These are phyloP conservation scores for Eutrigla gurnardus DNA, from an alignment of 2,797 vertebrate species.

Conservation along the genomic window DNA sequence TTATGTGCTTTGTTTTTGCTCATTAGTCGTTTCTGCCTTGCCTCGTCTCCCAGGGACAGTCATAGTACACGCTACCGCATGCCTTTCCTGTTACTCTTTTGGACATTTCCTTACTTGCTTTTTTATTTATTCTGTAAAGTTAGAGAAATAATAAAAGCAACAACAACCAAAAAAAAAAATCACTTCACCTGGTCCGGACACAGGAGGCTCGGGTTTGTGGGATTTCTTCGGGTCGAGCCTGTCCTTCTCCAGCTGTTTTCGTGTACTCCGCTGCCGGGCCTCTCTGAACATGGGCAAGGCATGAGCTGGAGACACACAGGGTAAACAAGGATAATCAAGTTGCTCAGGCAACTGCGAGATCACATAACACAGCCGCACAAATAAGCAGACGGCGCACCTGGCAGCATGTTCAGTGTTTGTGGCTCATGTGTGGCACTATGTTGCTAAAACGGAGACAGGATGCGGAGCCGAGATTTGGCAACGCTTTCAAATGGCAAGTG, in stretches of 20 bases:
- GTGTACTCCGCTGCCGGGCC: slow-evolving; percentile 94
- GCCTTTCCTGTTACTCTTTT: not conserved
- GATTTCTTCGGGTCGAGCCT: slow-evolving; percentile 94
- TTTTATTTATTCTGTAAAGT: not conserved
- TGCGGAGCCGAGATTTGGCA: slow-evolving; percentile 2
- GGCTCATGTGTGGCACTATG: not conserved
- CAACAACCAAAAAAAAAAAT: not conserved
- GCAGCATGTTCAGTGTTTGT: slow-evolving; percentile 16
- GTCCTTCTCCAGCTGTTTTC: slow-evolving; percentile 98
- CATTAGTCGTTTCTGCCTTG: not conserved
- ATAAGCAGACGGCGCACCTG: slow-evolving; percentile 25
- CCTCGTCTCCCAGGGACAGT: not conserved
- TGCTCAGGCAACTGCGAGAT: slow-evolving; percentile 48
- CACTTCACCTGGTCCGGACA: slow-evolving; percentile 94
- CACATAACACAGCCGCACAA: slow-evolving; percentile 39
- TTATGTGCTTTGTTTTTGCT: not conserved
- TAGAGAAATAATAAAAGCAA: not conserved
- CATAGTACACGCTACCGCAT: not conserved
- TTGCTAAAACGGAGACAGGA: slow-evolving; percentile 3
- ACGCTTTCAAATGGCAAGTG: slow-evolving; percentile 11
- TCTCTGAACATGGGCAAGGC: slow-evolving; percentile 98
- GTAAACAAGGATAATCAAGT: slow-evolving; percentile 64
- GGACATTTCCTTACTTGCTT: not conserved
- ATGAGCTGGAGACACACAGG: slow-evolving; percentile 86
- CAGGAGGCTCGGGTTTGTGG: slow-evolving; percentile 97